These are phyloP conservation scores for Ibycter americanus DNA, from an alignment of 2,797 vertebrate genomes.

Conservation along the genomic window DNA sequence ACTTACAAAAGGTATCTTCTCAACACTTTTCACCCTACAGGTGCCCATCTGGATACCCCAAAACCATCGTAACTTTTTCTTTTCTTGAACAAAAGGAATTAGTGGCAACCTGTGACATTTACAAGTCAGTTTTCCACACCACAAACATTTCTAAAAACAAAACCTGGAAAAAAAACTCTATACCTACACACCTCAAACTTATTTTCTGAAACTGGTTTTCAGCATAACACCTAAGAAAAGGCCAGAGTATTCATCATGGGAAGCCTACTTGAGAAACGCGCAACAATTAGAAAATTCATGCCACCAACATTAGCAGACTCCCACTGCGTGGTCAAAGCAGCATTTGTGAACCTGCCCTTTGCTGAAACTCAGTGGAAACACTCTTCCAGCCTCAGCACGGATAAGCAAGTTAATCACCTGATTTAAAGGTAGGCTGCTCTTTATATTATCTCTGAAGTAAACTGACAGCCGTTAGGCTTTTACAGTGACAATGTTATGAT, in stretches of 20 bases:
- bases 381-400: not conserved
- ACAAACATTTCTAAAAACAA: not conserved
- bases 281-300: not conserved
- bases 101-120: not conserved
- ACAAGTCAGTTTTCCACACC: not conserved
- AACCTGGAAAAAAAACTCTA: not conserved
- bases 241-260: rapidly evolving
- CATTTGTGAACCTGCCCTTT: not conserved
- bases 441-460: conserved; percentile 19
- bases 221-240: not conserved
- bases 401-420: conserved; percentile 5
- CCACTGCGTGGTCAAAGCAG: rapidly evolving
- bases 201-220: not conserved
- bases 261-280: not conserved
- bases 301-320: not conserved
- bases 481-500: conserved; percentile 9
- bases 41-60: not conserved
- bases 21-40: not conserved
- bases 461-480: not conserved
- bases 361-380: not conserved
- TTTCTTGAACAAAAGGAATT: not conserved
- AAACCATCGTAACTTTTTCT: not conserved
- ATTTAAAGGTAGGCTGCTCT: conserved; percentile 42
- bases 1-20: not conserved
- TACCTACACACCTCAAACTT: not conserved